Base-by-base conservation (phyloP, 1,140 invertebrate genomes). In the Batillaria attramentaria region DNA sequence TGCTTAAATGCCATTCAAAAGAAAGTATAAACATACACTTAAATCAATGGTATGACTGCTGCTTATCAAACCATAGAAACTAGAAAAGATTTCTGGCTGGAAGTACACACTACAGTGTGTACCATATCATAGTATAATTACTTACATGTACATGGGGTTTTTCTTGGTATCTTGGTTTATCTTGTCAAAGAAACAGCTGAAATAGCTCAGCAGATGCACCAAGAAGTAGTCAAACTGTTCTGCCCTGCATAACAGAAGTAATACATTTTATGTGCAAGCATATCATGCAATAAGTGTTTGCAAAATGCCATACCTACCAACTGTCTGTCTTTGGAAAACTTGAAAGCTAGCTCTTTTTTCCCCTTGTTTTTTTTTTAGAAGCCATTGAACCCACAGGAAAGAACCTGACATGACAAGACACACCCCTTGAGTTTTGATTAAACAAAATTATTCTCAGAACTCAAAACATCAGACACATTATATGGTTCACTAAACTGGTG, bases 161-260 rank as follows among this genome's bases (percentile, higher is more conserved):
- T 89, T 86, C 54, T 90, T 88, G 65, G 84, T 85, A 69, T 87
- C 87, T 68, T 85, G 85, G 20, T 83, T 80, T 24, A 87, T 83
- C 69, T 89, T 88, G 46, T 90, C 88, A 84, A 90, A 90, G 83
- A 89, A 91, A 76, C 88, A 90, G 72, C 89, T 85, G 76, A 89
- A 91, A 73, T 91, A 91, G 62, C 84, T 88, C 73, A 90, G 72
- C 0, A 91, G 82, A 77, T 87, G 78, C 57, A 89, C 70, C 13
- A 91, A 82, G 80, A 90, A 90, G 42, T 87, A 81, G 76, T 91
- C 88, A 84, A 91, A 89, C 81, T 89, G 83, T 43, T 86, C 83
- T 50, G 84, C 83, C 62, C 89, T 90, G 83, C 60, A 88, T 85
- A 66, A 76, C 2, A 46, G 20, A 66, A 6, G 57, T n/a, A 39